Percentiles rank a stretch among this genome's conserved stretches.
Evolutionary conservation across 2,797 vertebrate species (phyloP).

Genomic region (Coregonus suidteri): DNA sequence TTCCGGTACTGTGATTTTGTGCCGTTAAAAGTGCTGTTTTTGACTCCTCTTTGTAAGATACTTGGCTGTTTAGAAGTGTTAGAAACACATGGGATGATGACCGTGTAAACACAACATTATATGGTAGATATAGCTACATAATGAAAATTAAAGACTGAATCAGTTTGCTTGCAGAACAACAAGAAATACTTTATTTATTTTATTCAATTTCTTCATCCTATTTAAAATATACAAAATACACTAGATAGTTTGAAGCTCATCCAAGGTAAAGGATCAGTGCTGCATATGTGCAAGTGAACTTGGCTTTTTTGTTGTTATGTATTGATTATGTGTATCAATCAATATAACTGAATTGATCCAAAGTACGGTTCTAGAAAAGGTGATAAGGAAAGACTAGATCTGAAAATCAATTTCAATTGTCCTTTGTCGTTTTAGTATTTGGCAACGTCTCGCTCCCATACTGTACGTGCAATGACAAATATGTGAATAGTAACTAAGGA

Average conservation of each 20-base stretch:
- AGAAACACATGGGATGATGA: conserved; percentile 52
- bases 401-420: background rate
- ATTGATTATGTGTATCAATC: background rate
- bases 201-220: conserved; percentile 55
- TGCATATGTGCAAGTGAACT: background rate
- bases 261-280: background rate
- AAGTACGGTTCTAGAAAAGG: background rate
- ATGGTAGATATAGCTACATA: conserved; percentile 51
- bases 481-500: conserved; percentile 54
- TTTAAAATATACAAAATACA: conserved; percentile 44
- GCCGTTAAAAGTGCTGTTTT: conserved; percentile 74
- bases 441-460: conserved; percentile 6
- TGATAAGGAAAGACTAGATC: background rate
- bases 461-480: conserved; percentile 47
- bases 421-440: background rate
- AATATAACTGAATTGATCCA: conserved; percentile 2
- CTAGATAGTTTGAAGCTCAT: conserved; percentile 16
- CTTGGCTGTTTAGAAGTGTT: conserved; percentile 64
- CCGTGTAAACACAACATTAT: conserved; percentile 24
- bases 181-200: conserved; percentile 30
- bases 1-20: conserved; percentile 73
- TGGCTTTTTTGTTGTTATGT: background rate
- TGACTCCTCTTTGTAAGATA: conserved; percentile 64
- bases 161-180: conserved; percentile 39
- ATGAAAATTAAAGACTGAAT: conserved; percentile 37